Percentiles rank a stretch among this genome's conserved stretches.
Evolutionary conservation across 2,113 vertebrate genomes (phyloP).

Genomic region (Zosterops japonicus): DNA sequence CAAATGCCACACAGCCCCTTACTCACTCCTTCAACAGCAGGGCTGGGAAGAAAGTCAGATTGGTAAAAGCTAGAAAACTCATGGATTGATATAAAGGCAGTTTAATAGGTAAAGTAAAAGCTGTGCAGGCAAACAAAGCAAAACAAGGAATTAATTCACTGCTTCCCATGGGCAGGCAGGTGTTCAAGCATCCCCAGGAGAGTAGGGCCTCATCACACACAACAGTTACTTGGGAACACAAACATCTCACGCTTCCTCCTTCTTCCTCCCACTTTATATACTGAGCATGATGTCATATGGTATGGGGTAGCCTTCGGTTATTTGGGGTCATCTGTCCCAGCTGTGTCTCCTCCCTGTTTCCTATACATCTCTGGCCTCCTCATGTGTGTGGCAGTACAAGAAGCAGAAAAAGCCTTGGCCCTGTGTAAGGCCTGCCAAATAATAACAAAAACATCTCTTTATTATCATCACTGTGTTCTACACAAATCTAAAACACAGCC

Average conservation of each 20-base stretch:
- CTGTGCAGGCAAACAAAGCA: background rate
- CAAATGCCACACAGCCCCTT: background rate
- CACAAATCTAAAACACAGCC: background rate
- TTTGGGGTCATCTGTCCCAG: background rate
- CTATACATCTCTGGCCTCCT: background rate
- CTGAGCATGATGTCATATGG: background rate
- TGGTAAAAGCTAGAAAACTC: background rate
- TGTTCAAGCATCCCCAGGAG: background rate
- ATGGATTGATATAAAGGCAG: background rate
- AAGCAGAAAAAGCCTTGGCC: background rate
- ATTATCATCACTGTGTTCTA: background rate
- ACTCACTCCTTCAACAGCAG: background rate
- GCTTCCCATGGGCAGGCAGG: background rate
- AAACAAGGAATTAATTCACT: background rate
- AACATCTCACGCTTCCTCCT: background rate
- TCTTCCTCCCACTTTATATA: background rate
- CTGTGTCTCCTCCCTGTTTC: background rate
- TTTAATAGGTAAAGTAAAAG: background rate
- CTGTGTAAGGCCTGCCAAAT: background rate
- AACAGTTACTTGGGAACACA: background rate
- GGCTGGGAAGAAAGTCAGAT: background rate
- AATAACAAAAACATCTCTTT: background rate
- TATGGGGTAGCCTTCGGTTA: background rate
- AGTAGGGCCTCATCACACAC: fast-evolving
- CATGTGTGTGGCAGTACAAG: fast-evolving